Conservation (phyloP, 2,797 vertebrate species). For the Babyrousa celebensis region DNA sequence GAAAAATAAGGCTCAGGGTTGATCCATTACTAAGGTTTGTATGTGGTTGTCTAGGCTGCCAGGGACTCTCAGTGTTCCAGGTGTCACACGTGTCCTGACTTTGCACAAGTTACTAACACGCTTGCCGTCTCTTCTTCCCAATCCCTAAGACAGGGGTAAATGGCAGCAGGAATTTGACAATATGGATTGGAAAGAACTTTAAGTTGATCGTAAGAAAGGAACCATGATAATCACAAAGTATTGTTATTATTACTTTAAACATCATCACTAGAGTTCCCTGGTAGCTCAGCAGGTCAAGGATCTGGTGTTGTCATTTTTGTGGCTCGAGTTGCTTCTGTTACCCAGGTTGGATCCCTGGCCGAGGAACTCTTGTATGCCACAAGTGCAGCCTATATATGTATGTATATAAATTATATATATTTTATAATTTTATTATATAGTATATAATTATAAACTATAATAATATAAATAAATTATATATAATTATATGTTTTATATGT, state of each 20-base stretch:
- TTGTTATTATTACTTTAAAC: neutral
- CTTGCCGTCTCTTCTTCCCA: neutral
- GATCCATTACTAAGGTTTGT: neutral
- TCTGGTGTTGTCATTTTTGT: too few species aligned
- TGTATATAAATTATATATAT: too few species aligned
- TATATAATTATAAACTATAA: too few species aligned
- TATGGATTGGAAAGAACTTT: neutral
- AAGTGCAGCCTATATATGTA: too few species aligned
- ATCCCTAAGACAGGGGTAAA: neutral
- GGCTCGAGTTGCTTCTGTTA: too few species aligned
- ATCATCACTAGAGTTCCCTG: neutral
- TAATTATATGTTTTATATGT: too few species aligned
- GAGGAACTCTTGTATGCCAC: too few species aligned
- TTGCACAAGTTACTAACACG: neutral
- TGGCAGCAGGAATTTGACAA: neutral
- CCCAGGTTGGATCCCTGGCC: too few species aligned
- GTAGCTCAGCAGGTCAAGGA: neutral
- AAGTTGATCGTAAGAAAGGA: neutral
- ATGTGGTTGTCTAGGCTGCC: neutral
- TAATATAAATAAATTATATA: too few species aligned
- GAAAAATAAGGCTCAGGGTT: constrained; percentile 10
- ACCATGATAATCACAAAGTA: neutral
- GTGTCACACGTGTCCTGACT: neutral
- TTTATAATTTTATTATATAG: too few species aligned
- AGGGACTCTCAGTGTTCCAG: neutral